phyloP scores from a whole-genome alignment of 2,113 vertebrate species.

The Hemiprocne comata region DNA sequence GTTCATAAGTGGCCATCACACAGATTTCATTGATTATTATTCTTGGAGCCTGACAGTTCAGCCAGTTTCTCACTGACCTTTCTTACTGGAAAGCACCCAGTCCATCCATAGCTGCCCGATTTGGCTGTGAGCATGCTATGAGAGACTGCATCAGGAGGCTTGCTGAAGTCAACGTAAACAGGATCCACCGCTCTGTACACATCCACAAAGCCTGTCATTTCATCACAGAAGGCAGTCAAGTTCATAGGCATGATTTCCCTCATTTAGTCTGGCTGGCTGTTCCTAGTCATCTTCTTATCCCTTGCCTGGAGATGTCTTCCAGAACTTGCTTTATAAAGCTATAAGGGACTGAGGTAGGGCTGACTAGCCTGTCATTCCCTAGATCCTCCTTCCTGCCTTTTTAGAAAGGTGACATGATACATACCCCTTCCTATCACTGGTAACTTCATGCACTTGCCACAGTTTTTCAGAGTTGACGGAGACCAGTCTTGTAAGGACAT shows the following conservation, averaged over 20 bases:
- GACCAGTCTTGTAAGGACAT: background rate
- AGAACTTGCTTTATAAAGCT: background rate
- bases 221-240: background rate
- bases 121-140: background rate
- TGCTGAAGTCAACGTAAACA: background rate
- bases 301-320: background rate
- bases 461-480: background rate
- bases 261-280: background rate
- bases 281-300: background rate
- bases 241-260: background rate
- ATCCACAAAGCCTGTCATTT: background rate
- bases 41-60: background rate
- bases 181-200: background rate
- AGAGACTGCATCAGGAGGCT: no score
- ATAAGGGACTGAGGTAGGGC: background rate
- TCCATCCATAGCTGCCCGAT: background rate
- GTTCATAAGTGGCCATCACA: background rate
- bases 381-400: background rate
- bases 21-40: background rate
- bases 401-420: background rate
- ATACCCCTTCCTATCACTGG: background rate
- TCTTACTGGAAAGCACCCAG: background rate
- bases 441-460: background rate
- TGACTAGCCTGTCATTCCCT: background rate
- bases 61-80: background rate